phyloP scores from a whole-genome alignment of 1,140 invertebrate species.

The Diorhabda carinulata region DNA sequence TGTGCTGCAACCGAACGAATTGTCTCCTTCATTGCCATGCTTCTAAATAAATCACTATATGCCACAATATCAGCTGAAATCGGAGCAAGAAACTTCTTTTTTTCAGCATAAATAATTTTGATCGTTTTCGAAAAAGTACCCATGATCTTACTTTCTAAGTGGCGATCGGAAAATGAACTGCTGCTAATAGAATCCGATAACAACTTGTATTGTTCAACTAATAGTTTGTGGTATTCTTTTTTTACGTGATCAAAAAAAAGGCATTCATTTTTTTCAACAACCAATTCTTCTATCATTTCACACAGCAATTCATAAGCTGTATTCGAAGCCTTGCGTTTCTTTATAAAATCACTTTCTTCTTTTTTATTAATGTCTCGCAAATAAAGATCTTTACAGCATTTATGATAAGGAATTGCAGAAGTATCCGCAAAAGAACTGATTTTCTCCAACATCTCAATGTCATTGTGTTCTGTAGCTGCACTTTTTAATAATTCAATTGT shows the following conservation, averaged over 20 bases:
- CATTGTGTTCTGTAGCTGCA: too few species aligned
- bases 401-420: too few species aligned
- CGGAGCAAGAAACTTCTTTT: slow-evolving; percentile 17
- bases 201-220: slow-evolving; percentile 13
- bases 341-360: too few species aligned
- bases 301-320: too few species aligned
- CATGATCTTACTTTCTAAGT: slow-evolving; percentile 13
- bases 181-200: slow-evolving; percentile 14
- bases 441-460: too few species aligned
- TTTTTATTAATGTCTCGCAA: too few species aligned
- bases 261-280: slow-evolving; percentile 22
- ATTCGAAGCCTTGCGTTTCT: too few species aligned
- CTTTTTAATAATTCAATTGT: too few species aligned
- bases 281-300: too few species aligned
- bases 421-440: too few species aligned
- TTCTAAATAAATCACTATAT: slow-evolving; percentile 18
- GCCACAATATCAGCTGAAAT: slow-evolving; percentile 6
- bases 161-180: background rate
- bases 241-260: slow-evolving; percentile 22
- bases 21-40: slow-evolving; percentile 14
- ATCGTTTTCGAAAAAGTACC: slow-evolving; percentile 14
- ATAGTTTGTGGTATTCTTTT: slow-evolving; percentile 18
- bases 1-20: slow-evolving; percentile 17
- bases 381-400: too few species aligned
- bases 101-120: slow-evolving; percentile 9